Evolutionary conservation across 2,113 vertebrate genomes (phyloP).

Genomic region (Meleagris gallopavo): DNA sequence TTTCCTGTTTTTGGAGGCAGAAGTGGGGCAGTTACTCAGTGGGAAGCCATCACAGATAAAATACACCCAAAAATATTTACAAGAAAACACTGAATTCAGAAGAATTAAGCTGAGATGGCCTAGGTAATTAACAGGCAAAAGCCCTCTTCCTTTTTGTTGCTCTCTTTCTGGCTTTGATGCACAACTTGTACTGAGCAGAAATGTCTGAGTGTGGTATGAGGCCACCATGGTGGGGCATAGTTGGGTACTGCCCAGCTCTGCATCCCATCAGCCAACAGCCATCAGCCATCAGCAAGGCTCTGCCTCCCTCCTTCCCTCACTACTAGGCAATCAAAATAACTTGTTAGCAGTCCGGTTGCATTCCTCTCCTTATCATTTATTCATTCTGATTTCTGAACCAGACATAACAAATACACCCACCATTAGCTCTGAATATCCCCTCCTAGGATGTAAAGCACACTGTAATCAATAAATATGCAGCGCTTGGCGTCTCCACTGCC

Average conservation of each 20-base stretch:
- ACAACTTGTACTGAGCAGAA: neutral
- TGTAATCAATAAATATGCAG: constrained; percentile 35
- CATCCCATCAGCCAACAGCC: neutral
- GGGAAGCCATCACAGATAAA: neutral
- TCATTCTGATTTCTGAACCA: constrained; percentile 33
- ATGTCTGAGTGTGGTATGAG: neutral
- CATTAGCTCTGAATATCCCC: neutral
- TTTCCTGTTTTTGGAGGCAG: neutral
- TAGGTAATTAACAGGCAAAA: neutral
- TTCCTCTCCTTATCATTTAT: constrained; percentile 22
- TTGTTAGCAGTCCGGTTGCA: constrained; percentile 1
- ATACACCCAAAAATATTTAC: neutral
- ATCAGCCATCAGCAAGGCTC: neutral
- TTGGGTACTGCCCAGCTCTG: accelerated
- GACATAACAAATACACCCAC: constrained; percentile 37
- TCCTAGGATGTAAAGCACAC: neutral
- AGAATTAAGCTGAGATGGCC: neutral
- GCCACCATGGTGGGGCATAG: accelerated
- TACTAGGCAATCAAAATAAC: neutral
- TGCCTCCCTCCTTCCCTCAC: neutral
- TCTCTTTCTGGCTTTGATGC: neutral
- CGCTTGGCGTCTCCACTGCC: neutral
- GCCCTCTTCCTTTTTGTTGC: neutral
- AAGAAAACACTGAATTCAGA: neutral
- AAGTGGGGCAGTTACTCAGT: neutral